Conservation (phyloP, 2,888 invertebrate species). For the Nephrotoma guestfalica region DNA sequence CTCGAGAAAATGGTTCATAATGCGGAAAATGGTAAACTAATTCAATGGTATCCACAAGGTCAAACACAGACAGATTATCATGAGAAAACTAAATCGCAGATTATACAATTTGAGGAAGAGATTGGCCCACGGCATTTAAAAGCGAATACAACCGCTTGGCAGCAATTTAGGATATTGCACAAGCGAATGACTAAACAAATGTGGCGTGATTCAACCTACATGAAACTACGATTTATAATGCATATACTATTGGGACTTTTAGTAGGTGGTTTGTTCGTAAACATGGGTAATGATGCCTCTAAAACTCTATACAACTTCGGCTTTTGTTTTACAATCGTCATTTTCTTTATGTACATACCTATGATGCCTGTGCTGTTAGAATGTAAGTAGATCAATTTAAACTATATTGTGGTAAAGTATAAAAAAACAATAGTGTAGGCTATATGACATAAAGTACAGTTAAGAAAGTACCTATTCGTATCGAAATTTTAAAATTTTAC, state of each 20-base stretch:
- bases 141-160: conserved; percentile 42
- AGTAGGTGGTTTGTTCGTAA: conserved; percentile 52
- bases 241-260: conserved; percentile 53
- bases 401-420: neutral
- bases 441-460: neutral
- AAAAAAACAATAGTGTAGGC: too few relatives aligned
- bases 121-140: conserved; percentile 37
- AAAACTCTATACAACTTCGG: conserved; percentile 75
- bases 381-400: conserved; percentile 43
- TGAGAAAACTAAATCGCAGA: neutral
- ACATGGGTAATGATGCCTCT: conserved; percentile 65
- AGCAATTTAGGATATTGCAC: conserved; percentile 52
- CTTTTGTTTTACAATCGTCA: conserved; percentile 64
- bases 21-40: conserved; percentile 48
- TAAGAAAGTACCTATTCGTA: neutral
- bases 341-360: conserved; percentile 66
- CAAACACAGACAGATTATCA: neutral
- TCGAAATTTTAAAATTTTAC: neutral
- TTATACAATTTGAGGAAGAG: conserved; percentile 26
- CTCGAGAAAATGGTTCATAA: conserved; percentile 52
- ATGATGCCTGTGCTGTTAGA: conserved; percentile 67
- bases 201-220: conserved; percentile 57
- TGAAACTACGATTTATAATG: conserved; percentile 51
- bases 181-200: conserved; percentile 59
- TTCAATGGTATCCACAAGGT: conserved; percentile 33